A percentile compares a stretch with the other conserved stretches of the same genome.
These are phyloP conservation scores for Achatina immaculata DNA, from an alignment of 1,140 invertebrate genomes.

Conservation along the genomic window DNA sequence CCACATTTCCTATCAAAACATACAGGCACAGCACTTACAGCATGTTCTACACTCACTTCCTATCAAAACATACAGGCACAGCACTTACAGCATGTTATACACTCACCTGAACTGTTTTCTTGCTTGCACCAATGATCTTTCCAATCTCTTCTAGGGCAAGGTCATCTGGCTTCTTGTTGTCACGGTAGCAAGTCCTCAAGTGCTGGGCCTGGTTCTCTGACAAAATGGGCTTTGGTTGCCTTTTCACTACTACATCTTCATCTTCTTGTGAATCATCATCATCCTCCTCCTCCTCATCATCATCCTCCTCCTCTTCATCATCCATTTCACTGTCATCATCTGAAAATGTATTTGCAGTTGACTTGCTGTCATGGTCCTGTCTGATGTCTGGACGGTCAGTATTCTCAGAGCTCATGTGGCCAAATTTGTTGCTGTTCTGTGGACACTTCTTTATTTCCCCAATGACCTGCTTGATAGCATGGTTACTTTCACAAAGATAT, in stretches of 20 bases:
- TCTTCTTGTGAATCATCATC: too few relatives aligned
- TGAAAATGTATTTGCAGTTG: conserved; percentile 36
- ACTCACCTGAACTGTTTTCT: conserved; percentile 86
- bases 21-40: too few relatives aligned
- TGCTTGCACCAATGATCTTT: conserved; percentile 88
- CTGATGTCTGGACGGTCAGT: conserved; percentile 39
- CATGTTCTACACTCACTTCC: too few relatives aligned
- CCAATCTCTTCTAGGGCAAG: conserved; percentile 91
- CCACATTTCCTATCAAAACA: too few relatives aligned
- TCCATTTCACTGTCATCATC: conserved; percentile 50
- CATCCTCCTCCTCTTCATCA: conserved; percentile 36
- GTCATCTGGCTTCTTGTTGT: conserved; percentile 91
- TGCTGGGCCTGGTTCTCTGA: conserved; percentile 75
- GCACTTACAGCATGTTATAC: too few relatives aligned
- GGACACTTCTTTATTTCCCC: background rate
- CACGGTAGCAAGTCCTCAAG: conserved; percentile 87
- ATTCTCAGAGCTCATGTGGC: too few relatives aligned
- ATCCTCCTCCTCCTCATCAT: background rate
- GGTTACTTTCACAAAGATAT: conserved; percentile 71
- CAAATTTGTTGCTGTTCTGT: conserved; percentile 40
- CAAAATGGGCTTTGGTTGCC: background rate
- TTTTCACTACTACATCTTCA: background rate
- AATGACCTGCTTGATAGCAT: conserved; percentile 48
- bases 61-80: too few relatives aligned
- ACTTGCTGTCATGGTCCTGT: conserved; percentile 44